phyloP scores from a whole-genome alignment of 2,113 vertebrate species.

The Patagioenas fasciata region DNA sequence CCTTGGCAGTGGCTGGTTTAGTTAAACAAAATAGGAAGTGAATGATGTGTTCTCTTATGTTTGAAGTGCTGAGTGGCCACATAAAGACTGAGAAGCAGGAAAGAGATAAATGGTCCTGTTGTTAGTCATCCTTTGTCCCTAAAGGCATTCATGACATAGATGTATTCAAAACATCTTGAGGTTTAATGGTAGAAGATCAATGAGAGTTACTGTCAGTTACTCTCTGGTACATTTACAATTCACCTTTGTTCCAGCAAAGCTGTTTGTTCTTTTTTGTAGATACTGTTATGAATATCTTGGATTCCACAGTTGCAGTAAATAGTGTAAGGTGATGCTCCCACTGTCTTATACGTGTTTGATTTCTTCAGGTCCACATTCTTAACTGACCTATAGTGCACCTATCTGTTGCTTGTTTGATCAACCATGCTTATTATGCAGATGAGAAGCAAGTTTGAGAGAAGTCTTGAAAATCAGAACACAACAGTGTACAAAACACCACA shows the following conservation, averaged over 20 bases:
- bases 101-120: not conserved
- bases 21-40: not conserved
- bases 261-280: not conserved
- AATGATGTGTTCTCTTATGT: rapidly evolving
- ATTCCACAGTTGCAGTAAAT: not conserved
- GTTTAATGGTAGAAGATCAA: not conserved
- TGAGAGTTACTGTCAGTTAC: not conserved
- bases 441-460: not conserved
- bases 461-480: not conserved
- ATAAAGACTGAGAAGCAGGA: not conserved
- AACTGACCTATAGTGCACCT: not conserved
- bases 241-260: not conserved
- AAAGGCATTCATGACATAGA: not conserved
- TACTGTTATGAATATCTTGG: not conserved
- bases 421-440: not conserved
- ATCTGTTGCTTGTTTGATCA: not conserved
- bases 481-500: not conserved
- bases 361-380: not conserved
- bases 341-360: not conserved
- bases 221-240: not conserved
- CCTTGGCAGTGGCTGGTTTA: not conserved
- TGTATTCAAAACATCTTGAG: not conserved
- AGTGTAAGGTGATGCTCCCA: not conserved
- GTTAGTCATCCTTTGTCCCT: not conserved
- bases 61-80: not conserved